Percentiles rank a stretch among this genome's conserved stretches.
phyloP scores from a whole-genome alignment of 2,113 vertebrate genomes.

The Cebidichthys violaceus region DNA sequence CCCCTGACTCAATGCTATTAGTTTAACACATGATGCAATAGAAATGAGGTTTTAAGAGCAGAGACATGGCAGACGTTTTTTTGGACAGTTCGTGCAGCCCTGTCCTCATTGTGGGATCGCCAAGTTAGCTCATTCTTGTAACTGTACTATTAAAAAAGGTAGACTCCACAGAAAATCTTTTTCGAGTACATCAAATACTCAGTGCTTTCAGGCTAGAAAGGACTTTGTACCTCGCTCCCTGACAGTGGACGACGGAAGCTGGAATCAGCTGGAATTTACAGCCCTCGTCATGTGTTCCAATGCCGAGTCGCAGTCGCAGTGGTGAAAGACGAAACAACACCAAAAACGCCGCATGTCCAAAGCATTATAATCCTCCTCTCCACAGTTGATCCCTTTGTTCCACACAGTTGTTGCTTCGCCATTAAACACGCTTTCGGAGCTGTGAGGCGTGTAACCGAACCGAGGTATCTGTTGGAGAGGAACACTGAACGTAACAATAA shows the following conservation, averaged over 20 bases:
- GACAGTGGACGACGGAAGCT: not conserved
- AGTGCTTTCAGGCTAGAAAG: conserved; percentile 1
- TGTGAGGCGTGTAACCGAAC: not conserved
- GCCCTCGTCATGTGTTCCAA: conserved; percentile 10
- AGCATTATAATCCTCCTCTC: conserved; percentile 2
- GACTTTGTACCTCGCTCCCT: not conserved
- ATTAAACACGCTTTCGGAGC: conserved; percentile 9
- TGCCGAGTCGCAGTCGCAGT: not conserved
- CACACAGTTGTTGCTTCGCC: conserved; percentile 12
- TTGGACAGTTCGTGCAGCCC: not conserved
- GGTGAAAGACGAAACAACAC: not conserved
- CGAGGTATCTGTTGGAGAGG: conserved; percentile 3
- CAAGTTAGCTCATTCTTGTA: not conserved
- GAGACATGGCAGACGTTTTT: not conserved
- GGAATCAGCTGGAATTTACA: conserved; percentile 35
- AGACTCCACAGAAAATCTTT: too few species aligned
- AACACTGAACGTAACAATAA: not conserved
- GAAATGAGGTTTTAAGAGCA: not conserved
- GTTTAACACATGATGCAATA: not conserved
- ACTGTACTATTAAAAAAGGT: not conserved
- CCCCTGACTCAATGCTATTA: not conserved
- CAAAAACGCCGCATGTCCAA: conserved; percentile 7
- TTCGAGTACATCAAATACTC: conserved; percentile 8
- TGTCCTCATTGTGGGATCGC: not conserved
- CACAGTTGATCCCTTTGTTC: conserved; percentile 4